Evolutionary conservation across 2,888 invertebrate genomes (phyloP), one percentile per base, ranked within the genome.

Genomic region (Zhengitettix transpicula): DNA sequence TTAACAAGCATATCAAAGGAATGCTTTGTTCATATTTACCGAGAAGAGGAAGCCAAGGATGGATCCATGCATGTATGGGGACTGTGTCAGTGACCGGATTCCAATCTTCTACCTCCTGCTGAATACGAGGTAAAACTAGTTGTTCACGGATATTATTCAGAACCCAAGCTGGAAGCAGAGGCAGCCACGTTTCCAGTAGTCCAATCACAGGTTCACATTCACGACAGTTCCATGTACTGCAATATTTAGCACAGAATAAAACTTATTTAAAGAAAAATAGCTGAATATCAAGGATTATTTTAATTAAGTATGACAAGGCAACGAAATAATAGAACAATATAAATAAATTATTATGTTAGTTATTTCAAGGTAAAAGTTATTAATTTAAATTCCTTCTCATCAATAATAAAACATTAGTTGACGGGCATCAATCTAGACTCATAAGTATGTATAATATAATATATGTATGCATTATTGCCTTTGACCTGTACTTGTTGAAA

Each of bases 11-110:
- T 28, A 7, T 8, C 47, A 47, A n/a, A 14, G 12, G 5, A 47
- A 47, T n/a, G n/a, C 14, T 47, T 47, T 47, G 47, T 5, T 5
- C 47, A 14, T 47, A 47, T 68, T 70, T 73, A 78, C 89, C 87
- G 70, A 96, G 81, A 10, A 91, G 74, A 0, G 87, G 85, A 62
- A 95, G 82, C 99, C 99, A 99, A 0, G 98, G 98, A 72, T 96
- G 86, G 62, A 97, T 84, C 99, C 99, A 99, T 8, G 87, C 82
- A 72, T 99, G 97, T 65, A 99, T 89, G 14, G 98, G 98, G 65
- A 94, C 83, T 0, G 90, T 89, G 71, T 99, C 98, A 0, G 88
- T 88, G 1, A 95, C 78, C 1, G 99, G 99, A 77, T 99, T 92
- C 99, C 99, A 98, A 58, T 80, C 81, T 54, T 88, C 82, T 0